Base-by-base conservation (phyloP, 2,797 vertebrate genomes). In the Bufotes viridis region DNA sequence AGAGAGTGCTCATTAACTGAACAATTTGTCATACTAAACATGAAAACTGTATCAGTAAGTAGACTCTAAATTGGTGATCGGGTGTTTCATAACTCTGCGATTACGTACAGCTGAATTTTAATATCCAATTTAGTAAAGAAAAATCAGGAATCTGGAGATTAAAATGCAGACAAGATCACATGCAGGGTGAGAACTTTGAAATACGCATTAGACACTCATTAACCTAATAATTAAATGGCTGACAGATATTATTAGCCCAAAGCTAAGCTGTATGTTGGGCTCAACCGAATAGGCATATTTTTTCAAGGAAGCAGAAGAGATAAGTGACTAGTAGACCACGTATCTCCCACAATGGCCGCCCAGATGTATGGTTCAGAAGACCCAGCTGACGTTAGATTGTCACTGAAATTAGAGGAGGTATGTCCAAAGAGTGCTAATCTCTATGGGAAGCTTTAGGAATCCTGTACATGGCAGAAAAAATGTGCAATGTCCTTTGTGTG, bases 11-110 rank as follows among this genome's bases (percentile, higher is more conserved):
- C 60, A 58, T 78, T 78, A 88, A 70, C 57, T 7, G 61, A 84
- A 74, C 63, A 58, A 70, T 84, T 84, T 84, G 63, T 88, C 75
- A 79, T 79, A 70, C 42, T 61, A 72, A 83, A 74, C 82, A 84
- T 42, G 75, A 57, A 78, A 84, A 61, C 53, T 79, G 53, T 67
- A 88, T 51, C 75, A 84, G 81, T 55, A 84, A 84, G 78, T 84
- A 84, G 51, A 1, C 22, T 74, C 55, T 87, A 74, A 34, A 87
- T 81, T 81, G 78, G 85, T 63, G 6, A 75, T 58, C 87, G 60
- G 49, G 15, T 51, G 26, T 58, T 67, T 49, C 70, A 15, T 29
- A 75, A 74, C 20, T 34, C 34, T 51, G 42, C 29, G 60, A 78
- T 65, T 76, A 82, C 81, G 79, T 20, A 67, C 4, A 51, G 26